phyloP scores from a whole-genome alignment of 2,888 invertebrate genomes.

The Spatulosminthurus flaviceps region DNA sequence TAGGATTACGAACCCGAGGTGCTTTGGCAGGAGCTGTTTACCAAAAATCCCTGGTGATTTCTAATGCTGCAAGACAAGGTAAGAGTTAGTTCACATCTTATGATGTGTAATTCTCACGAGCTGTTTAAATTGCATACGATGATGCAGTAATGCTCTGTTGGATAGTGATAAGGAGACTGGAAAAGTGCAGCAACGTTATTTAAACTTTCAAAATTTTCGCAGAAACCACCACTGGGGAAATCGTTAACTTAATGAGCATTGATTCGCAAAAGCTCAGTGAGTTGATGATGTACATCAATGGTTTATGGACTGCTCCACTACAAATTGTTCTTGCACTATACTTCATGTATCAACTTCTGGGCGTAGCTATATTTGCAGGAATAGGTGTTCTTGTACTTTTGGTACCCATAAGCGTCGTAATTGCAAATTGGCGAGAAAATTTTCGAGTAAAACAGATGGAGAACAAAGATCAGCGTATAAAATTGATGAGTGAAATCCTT shows the following conservation, averaged over 20 bases:
- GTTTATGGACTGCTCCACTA: conserved; percentile 88
- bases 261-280: conserved; percentile 91
- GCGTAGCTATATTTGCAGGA: conserved; percentile 89
- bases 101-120: too few species aligned
- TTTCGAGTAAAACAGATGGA: conserved; percentile 90
- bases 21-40: conserved; percentile 71
- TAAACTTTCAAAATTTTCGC: too few species aligned
- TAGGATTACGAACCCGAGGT: conserved; percentile 71
- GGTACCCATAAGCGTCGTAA: conserved; percentile 86
- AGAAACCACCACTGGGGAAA: conserved; percentile 83
- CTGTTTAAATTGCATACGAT: too few species aligned
- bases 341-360: conserved; percentile 82
- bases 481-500: conserved; percentile 91
- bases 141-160: too few species aligned
- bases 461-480: conserved; percentile 90
- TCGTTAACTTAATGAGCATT: conserved; percentile 91
- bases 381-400: conserved; percentile 91
- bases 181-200: too few species aligned
- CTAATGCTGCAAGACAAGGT: conserved; percentile 58
- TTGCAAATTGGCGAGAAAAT: conserved; percentile 82
- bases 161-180: too few species aligned
- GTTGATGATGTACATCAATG: conserved; percentile 79
- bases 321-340: conserved; percentile 86
- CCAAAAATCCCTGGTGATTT: conserved; percentile 67
- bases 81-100: background rate